Evolutionary conservation across 2,888 invertebrate species (phyloP).

Genomic region (Halocaridina rubra): DNA sequence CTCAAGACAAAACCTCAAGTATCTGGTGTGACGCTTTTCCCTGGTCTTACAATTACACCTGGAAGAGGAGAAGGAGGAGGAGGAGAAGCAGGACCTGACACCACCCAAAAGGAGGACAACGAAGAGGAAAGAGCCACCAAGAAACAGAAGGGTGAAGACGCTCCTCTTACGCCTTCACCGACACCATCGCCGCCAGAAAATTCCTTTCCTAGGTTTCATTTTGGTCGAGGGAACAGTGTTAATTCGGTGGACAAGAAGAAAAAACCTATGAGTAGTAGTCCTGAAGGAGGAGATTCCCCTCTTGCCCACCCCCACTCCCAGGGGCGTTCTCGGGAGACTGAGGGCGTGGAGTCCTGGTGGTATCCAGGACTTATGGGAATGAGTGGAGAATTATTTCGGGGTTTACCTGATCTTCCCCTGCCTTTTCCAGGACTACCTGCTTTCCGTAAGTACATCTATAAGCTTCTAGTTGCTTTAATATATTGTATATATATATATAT

Average conservation of each 20-base stretch:
- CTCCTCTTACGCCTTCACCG: constrained; percentile 33
- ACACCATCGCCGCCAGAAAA: constrained; percentile 55
- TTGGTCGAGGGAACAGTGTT: constrained; percentile 28
- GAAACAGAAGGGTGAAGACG: not conserved
- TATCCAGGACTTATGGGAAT: constrained; percentile 45
- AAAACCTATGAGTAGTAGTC: not conserved
- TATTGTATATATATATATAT: no score
- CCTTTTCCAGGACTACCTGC: constrained; percentile 62
- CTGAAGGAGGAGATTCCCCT: not conserved
- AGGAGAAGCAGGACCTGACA: not conserved
- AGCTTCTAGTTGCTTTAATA: not conserved
- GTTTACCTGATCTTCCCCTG: constrained; percentile 51
- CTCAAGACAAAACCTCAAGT: constrained; percentile 6
- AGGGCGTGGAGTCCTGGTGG: constrained; percentile 48
- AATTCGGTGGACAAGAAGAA: not conserved
- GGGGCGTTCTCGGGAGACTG: constrained; percentile 9
- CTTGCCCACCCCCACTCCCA: not conserved
- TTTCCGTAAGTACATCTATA: constrained; percentile 53
- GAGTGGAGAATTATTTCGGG: constrained; percentile 45
- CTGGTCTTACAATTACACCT: constrained; percentile 60
- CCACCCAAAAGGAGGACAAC: not conserved
- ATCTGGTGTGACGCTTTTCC: constrained; percentile 55
- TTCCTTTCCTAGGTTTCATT: constrained; percentile 58
- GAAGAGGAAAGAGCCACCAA: not conserved
- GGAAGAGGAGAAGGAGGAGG: constrained; percentile 9